phyloP scores from a whole-genome alignment of 2,797 vertebrate species.

The Amazonetta brasiliensis region DNA sequence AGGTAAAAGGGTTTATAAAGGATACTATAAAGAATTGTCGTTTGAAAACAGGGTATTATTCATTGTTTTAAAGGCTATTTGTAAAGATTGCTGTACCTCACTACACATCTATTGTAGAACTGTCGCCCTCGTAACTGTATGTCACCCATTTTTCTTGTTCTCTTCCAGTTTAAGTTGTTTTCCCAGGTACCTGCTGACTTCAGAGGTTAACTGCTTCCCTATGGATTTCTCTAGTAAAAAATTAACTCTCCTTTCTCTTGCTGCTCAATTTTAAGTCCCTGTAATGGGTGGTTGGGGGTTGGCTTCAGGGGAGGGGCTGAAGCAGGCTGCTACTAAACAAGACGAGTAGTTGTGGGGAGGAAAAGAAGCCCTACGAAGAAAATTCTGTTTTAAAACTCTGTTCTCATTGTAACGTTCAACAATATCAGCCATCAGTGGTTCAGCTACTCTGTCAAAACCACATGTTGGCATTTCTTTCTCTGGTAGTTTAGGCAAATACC shows the following conservation, averaged over 20 bases:
- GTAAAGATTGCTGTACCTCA: not conserved
- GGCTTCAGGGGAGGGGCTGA: not conserved
- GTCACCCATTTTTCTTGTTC: not conserved
- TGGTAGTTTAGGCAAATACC: not conserved
- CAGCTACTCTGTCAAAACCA: not conserved
- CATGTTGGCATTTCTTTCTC: not conserved
- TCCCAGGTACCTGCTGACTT: not conserved
- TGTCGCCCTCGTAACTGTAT: not conserved
- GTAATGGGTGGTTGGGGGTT: not conserved
- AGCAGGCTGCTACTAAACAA: not conserved
- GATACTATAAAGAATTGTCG: not conserved
- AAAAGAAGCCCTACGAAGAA: constrained; percentile 21
- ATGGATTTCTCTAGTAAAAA: not conserved
- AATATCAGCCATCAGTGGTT: not conserved
- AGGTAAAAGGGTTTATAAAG: no score
- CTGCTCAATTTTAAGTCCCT: not conserved
- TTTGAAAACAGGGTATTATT: not conserved
- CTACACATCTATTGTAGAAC: not conserved
- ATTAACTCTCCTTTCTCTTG: not conserved
- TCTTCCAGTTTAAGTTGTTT: constrained; percentile 24
- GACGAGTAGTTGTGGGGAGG: not conserved
- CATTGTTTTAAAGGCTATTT: not conserved
- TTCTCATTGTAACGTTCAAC: not conserved
- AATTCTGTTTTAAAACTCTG: accelerated
- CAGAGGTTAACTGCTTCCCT: not conserved